phyloP scores from a whole-genome alignment of 2,113 vertebrate species.

The Lathamus discolor region DNA sequence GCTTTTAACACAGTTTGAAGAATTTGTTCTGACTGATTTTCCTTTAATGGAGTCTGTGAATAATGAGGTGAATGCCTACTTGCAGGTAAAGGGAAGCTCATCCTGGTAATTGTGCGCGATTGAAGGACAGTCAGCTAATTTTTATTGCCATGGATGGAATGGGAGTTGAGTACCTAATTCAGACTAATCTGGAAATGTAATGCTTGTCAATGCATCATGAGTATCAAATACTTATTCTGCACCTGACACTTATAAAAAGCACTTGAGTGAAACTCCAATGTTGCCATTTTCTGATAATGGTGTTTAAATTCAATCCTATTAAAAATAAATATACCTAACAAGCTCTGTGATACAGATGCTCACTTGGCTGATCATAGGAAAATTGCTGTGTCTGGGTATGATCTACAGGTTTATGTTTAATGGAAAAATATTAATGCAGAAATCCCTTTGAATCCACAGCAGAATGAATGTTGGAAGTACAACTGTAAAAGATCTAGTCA shows the following conservation, averaged over 20 bases:
- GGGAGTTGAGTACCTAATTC: neutral
- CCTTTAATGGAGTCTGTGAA: neutral
- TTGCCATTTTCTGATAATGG: neutral
- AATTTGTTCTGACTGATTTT: neutral
- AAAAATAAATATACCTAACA: neutral
- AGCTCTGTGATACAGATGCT: neutral
- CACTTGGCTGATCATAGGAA: neutral
- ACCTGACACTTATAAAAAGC: neutral
- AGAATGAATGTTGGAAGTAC: neutral
- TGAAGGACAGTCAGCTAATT: neutral
- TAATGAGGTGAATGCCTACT: neutral
- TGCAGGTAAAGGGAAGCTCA: neutral
- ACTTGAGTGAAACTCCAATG: neutral
- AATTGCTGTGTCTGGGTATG: neutral
- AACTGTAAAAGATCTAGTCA: accelerated
- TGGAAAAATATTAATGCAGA: neutral
- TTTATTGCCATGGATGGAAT: neutral
- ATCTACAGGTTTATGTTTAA: neutral
- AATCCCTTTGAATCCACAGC: neutral
- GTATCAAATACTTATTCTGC: neutral
- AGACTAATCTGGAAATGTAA: neutral
- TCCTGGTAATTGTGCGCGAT: neutral
- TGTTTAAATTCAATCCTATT: neutral
- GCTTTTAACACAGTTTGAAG: neutral
- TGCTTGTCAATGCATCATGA: neutral